Base-by-base conservation (phyloP, 2,888 invertebrate species). In the Halictus ligatus region DNA sequence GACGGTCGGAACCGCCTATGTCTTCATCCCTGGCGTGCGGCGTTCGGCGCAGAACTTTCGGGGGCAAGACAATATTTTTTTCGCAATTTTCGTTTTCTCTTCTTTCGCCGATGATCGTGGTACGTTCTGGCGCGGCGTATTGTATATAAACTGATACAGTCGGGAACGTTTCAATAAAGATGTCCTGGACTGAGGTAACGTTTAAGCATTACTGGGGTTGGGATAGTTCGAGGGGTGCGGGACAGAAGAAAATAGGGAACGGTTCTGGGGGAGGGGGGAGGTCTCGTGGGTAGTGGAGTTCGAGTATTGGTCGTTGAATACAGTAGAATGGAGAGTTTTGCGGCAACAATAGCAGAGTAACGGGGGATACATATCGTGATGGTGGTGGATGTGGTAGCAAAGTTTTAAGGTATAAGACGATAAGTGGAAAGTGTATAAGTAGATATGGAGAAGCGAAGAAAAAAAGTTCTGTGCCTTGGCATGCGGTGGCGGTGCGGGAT, bases 381-480 rank as follows among this genome's bases (percentile, higher is more conserved):
- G 76, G 83, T 21, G 46, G 72, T 84, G 48, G 80, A 85, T 74
- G 83, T 86, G 87, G 81, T 81, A 80, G 72, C 88, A 85, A 78
- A 78, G 91, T 84, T 90, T 88, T 29, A 81, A 74, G 86, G 74
- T 82, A 81, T 88, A 90, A 90, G 91, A 89, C 89, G 88, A 91
- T 89, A 89, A 86, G 90, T 91, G 88, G 89, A 91, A 64, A 87
- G 85, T 88, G 79, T 87, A 80, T 81, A 86, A 85, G 83, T 91
- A 86, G 86, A 88, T 89, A 90, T 88, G 90, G 91, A 91, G 77
- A 91, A 91, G 90, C 91, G 82, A 84, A 89, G 87, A 85, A 88
- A 84, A 88, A 83, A 88, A 86, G 72, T 84, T 64, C 81, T 76
- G 86, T 90, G 89, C 89, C 40, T 58, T 10, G 58, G 71, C 90